A percentile compares a stretch with the other conserved stretches of the same genome.
These are phyloP conservation scores for Pantherophis vulpinus DNA, from an alignment of 2,797 vertebrate species.

Conservation along the genomic window DNA sequence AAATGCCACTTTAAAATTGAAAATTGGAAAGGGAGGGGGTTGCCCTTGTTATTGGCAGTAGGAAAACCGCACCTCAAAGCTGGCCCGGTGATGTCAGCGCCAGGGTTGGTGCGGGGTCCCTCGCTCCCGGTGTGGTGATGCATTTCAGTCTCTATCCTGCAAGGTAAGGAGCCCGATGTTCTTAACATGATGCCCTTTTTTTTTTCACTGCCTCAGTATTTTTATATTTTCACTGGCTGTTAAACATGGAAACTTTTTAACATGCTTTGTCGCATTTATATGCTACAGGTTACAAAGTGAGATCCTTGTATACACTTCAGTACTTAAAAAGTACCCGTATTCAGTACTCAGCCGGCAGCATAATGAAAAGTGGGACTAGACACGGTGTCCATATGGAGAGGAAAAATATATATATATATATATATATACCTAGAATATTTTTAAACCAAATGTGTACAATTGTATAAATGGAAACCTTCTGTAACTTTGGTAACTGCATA, in stretches of 20 bases:
- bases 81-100: conserved; percentile 40
- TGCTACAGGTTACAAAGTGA: conserved; percentile 99
- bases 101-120: conserved; percentile 58
- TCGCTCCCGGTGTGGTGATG: conserved; percentile 74
- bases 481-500: conserved; percentile 78
- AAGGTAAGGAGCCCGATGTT: conserved; percentile 80
- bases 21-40: conserved; percentile 25
- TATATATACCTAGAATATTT: conserved; percentile 75
- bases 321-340: conserved; percentile 98
- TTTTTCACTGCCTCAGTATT: conserved; percentile 77
- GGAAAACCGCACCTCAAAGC: conserved; percentile 35
- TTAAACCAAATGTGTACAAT: conserved; percentile 76
- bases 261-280: conserved; percentile 99
- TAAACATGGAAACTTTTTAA: conserved; percentile 96
- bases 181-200: conserved; percentile 76
- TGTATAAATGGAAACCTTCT: conserved; percentile 81
- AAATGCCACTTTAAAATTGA: conserved; percentile 38
- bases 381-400: conserved; percentile 94
- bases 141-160: conserved; percentile 75
- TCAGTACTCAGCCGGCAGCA: conserved; percentile 95
- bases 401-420: conserved; percentile 69
- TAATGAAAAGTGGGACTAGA: conserved; percentile 97
- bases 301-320: conserved; percentile 99
- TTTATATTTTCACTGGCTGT: conserved; percentile 83
- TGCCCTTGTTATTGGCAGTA: conserved; percentile 51